phyloP scores from a whole-genome alignment of 2,797 vertebrate species.

The Numenius phaeopus region DNA sequence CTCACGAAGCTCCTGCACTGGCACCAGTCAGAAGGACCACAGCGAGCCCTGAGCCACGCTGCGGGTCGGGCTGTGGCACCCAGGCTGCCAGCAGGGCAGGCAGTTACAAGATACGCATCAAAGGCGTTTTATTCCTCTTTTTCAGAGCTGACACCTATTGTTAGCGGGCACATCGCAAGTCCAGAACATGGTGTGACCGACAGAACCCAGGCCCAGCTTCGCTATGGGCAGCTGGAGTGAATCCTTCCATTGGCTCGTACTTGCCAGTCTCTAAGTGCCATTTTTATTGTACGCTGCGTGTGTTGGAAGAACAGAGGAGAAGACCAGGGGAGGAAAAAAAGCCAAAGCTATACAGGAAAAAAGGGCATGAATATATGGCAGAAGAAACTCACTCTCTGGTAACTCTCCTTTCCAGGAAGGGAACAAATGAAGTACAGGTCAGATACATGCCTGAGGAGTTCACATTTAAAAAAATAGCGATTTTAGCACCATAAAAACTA shows the following conservation, averaged over 20 bases:
- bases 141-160: not conserved
- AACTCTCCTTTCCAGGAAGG: not conserved
- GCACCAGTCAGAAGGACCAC: not conserved
- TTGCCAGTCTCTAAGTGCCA: not conserved
- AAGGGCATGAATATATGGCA: not conserved
- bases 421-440: not conserved
- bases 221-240: not conserved
- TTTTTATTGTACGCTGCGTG: not conserved
- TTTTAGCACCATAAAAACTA: not conserved
- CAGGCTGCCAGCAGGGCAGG: not conserved
- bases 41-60: no score
- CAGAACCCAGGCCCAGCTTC: not conserved
- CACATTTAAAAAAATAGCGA: rapidly evolving
- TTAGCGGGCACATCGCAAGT: rapidly evolving
- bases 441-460: not conserved
- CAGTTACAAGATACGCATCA: rapidly evolving
- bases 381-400: not conserved
- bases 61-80: not conserved
- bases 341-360: not conserved
- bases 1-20: not conserved
- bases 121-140: rapidly evolving
- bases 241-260: not conserved
- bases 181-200: not conserved
- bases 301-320: not conserved
- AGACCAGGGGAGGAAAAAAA: not conserved